Base-by-base conservation (phyloP, 2,797 vertebrate genomes). In the Pipistrellus pygmaeus region DNA sequence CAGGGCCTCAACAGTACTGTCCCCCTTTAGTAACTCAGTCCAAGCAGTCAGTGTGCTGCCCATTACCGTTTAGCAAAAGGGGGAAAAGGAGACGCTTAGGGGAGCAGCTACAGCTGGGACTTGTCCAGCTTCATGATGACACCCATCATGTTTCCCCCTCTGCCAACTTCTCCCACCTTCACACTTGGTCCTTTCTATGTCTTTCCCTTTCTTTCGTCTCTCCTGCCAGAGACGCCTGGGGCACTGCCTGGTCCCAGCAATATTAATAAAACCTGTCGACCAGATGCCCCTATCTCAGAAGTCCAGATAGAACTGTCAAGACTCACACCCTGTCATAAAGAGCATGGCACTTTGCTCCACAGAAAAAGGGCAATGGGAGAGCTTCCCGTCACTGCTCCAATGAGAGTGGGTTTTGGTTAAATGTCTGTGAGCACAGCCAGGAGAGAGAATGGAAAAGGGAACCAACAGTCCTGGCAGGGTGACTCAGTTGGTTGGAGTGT, bases 201-300 rank as follows among this genome's bases (percentile, higher is more conserved):
- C 41, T n/a, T 83, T 88, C 44, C 41, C 64, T 89, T 41, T 86
- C 55, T 86, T 51, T 91, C 75, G 21, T 71, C 53, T 75, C 48
- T 72, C 51, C 76, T 87, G 11, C 32, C 53, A 15, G 14, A 86
- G 44, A 62, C 23, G 35, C 53, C 30, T 1, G 3, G 15, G 25
- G 25, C 30, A 81, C 46, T 35, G 21, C 41, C 60, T 21, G 32
- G 60, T 8, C 44, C 80, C 18, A 57, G 21, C 48, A 62, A 85
- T 2, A 66, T 76, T 21, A 21, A 9, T 25, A 62, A 84, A 35
- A 55, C 73, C 57, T 75, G 6, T 55, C 15, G 3, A 41, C 38
- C 72, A 66, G 60, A 48, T 10, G 7, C 21, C 62, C 55, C 3
- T 2, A 35, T 20, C 14, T 66, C 41, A n/a, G 27, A 44, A 64